Conservation (phyloP, 1,140 invertebrate species). For the Dolichoris vasculosae region DNA sequence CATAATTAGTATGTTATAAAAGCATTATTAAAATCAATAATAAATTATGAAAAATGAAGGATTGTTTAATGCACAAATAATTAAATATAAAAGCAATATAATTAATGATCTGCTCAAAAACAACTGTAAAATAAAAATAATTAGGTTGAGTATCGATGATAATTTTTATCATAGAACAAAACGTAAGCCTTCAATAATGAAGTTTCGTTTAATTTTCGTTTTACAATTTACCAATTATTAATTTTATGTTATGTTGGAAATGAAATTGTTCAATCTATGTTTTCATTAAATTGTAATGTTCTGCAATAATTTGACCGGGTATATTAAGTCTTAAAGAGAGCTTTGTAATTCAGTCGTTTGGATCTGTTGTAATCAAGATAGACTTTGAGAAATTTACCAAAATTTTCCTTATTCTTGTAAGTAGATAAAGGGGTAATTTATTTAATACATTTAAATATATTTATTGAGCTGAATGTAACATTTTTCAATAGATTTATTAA, state of each 20-base stretch:
- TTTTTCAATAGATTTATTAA: background rate
- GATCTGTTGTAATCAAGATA: conserved; percentile 6
- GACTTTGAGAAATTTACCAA: background rate
- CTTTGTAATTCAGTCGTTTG: conserved; percentile 2
- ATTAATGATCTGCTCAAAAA: conserved; percentile 18
- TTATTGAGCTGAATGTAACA: background rate
- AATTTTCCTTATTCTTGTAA: background rate
- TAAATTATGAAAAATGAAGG: background rate
- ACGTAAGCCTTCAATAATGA: background rate
- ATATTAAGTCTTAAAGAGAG: conserved; percentile 11
- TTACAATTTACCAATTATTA: conserved; percentile 17
- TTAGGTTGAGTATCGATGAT: conserved; percentile 1
- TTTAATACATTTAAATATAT: background rate
- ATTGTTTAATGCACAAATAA: conserved; percentile 1
- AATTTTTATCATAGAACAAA: background rate
- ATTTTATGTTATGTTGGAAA: background rate
- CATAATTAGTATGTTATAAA: background rate
- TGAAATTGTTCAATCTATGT: conserved; percentile 4
- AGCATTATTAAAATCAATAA: background rate
- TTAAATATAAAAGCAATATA: conserved; percentile 14
- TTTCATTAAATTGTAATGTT: conserved; percentile 27
- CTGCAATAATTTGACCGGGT: conserved; percentile 11
- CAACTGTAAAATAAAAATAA: background rate
- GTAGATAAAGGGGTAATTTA: conserved; percentile 1
- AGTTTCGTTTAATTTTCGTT: conserved; percentile 6